A percentile compares a stretch with the other conserved stretches of the same genome.
These are phyloP conservation scores for Zaprionus nigranus DNA, from an alignment of 1,140 invertebrate species.

Conservation along the genomic window DNA sequence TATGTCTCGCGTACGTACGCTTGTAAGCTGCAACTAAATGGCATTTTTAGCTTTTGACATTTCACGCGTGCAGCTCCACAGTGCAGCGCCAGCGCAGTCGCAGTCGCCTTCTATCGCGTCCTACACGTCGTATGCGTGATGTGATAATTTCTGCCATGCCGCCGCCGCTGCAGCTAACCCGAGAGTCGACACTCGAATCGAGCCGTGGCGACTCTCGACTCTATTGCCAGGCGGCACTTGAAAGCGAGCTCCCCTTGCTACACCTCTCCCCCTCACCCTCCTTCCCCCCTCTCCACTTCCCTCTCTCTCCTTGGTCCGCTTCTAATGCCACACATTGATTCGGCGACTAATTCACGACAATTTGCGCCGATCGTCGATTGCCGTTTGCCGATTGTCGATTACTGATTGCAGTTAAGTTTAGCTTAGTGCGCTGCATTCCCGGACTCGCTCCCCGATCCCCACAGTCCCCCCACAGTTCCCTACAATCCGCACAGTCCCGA, in stretches of 20 bases:
- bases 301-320: not conserved
- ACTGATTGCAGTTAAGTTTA: conserved; percentile 4
- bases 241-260: conserved; percentile 13
- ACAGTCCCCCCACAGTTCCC: too few species aligned
- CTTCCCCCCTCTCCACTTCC: not conserved
- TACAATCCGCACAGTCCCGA: not conserved
- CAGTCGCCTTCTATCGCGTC: conserved; percentile 43
- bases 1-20: conserved; percentile 19
- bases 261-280: too few species aligned
- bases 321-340: conserved; percentile 66
- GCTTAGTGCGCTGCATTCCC: conserved; percentile 23
- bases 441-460: not conserved
- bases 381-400: conserved; percentile 1
- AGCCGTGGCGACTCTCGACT: conserved; percentile 20
- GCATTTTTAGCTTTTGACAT: conserved; percentile 82
- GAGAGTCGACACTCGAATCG: not conserved
- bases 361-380: conserved; percentile 65
- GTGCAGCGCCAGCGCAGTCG: too few species aligned
- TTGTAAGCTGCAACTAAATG: conserved; percentile 47
- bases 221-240: conserved; percentile 35
- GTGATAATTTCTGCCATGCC: conserved; percentile 70
- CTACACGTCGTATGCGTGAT: conserved; percentile 80
- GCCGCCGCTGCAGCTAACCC: conserved; percentile 3
- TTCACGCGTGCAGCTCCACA: conserved; percentile 77
- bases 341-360: conserved; percentile 72